These are phyloP conservation scores for Botia almorhae DNA, from an alignment of 2,797 vertebrate genomes.

Conservation along the genomic window DNA sequence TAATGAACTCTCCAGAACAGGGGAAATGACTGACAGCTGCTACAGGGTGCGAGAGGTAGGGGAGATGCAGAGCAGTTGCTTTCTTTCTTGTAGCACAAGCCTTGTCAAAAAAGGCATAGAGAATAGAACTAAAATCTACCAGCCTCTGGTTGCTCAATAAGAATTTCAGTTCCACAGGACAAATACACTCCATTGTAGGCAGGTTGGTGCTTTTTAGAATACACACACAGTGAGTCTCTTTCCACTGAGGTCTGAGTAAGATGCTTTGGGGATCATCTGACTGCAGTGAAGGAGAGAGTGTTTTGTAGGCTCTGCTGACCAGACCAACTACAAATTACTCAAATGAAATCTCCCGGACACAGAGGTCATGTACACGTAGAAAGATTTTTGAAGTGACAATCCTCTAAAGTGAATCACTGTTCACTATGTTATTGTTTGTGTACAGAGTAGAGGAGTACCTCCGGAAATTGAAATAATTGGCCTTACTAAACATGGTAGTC, in stretches of 20 bases:
- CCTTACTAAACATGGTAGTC: neutral
- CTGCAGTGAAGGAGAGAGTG: neutral
- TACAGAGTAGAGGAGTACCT: neutral
- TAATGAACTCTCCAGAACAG: conserved; percentile 52
- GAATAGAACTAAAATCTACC: conserved; percentile 52
- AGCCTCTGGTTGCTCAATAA: conserved; percentile 22
- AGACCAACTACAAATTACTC: neutral
- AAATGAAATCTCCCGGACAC: conserved; percentile 4
- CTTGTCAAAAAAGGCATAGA: conserved; percentile 40
- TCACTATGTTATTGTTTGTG: neutral
- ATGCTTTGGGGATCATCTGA: conserved; percentile 39
- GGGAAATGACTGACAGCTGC: conserved; percentile 62
- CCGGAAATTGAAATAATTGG: neutral
- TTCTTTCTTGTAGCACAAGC: conserved; percentile 49
- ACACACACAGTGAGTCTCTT: conserved; percentile 25
- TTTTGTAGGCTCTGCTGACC: conserved; percentile 13
- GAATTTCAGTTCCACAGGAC: conserved; percentile 13
- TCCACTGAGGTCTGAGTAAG: conserved; percentile 21
- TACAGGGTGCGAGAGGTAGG: conserved; percentile 52
- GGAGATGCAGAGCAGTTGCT: conserved; percentile 34
- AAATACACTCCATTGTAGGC: conserved; percentile 9
- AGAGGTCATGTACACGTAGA: neutral
- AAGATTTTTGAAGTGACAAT: neutral
- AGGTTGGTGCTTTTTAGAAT: conserved; percentile 14
- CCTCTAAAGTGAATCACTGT: neutral